phyloP scores from a whole-genome alignment of 2,888 invertebrate species.

The Trichogramma dendrolimi region DNA sequence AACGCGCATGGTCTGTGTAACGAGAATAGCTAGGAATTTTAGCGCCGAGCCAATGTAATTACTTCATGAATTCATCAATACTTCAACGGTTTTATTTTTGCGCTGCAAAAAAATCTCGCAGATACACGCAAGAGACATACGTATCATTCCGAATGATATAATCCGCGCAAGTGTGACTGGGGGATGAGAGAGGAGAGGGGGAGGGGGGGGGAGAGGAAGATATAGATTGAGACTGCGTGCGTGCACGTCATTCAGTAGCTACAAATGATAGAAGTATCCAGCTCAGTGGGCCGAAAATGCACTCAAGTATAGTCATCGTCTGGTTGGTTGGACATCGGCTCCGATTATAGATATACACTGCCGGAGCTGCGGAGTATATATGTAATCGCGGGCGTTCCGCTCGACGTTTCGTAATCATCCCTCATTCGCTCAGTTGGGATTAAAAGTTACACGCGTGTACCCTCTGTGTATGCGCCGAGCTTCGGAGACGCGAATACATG shows the following conservation, averaged over 20 bases:
- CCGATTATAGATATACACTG: conserved; percentile 31
- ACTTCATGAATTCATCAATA: no score
- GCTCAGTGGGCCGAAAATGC: conserved; percentile 24
- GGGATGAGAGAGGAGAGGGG: background rate
- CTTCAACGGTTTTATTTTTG: no score
- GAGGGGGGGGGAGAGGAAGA: no score
- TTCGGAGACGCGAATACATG: background rate
- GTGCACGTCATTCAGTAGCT: conserved; percentile 8
- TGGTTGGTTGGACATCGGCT: conserved; percentile 36
- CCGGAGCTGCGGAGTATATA: no score
- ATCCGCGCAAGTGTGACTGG: conserved; percentile 5
- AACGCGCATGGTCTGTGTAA: no score
- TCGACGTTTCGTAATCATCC: conserved; percentile 39
- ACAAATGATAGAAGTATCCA: conserved; percentile 7
- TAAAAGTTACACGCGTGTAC: conserved; percentile 22
- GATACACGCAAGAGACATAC: no score
- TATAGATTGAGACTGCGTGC: background rate
- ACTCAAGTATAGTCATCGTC: conserved; percentile 24
- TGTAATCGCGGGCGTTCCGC: conserved; percentile 33
- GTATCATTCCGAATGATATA: background rate
- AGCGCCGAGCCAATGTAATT: no score
- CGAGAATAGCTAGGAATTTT: no score
- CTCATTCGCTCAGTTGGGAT: background rate
- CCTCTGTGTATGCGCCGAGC: conserved; percentile 32
- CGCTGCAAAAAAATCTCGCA: no score